phyloP scores from a whole-genome alignment of 2,113 vertebrate genomes.

The Tor tambroides region DNA sequence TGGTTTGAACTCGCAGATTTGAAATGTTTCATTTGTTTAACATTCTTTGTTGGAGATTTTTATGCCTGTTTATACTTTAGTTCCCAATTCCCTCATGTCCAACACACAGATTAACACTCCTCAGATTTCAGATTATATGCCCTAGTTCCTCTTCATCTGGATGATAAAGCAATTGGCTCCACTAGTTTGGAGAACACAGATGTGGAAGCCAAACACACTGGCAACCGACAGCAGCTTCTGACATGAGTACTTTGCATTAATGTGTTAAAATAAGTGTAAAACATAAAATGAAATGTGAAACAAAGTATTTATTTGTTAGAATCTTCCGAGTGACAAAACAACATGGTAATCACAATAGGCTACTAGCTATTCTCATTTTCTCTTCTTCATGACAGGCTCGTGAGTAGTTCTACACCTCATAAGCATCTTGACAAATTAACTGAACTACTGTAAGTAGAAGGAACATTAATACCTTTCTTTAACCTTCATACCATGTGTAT shows the following conservation, averaged over 20 bases:
- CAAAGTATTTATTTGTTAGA: background rate
- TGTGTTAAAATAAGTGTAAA: background rate
- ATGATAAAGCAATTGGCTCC: constrained; percentile 32
- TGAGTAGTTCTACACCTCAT: background rate
- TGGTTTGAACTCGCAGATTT: background rate
- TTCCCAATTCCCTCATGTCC: background rate
- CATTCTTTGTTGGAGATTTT: constrained; percentile 1
- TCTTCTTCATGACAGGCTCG: background rate
- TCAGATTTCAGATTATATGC: constrained; percentile 62
- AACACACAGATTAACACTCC: background rate
- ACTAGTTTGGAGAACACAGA: constrained; percentile 54
- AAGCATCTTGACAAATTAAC: background rate
- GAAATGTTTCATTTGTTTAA: background rate
- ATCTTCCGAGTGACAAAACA: background rate
- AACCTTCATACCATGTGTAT: background rate
- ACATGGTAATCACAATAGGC: background rate
- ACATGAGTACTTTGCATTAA: background rate
- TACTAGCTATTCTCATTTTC: background rate
- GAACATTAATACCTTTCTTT: constrained; percentile 17
- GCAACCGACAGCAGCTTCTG: background rate
- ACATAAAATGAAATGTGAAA: background rate
- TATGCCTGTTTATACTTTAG: background rate
- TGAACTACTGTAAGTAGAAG: background rate
- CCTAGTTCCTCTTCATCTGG: constrained; percentile 65
- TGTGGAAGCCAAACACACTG: constrained; percentile 39